Evolutionary conservation across 2,113 vertebrate genomes (phyloP), one percentile per base, ranked within the genome.

Genomic region (Boleophthalmus pectinirostris): DNA sequence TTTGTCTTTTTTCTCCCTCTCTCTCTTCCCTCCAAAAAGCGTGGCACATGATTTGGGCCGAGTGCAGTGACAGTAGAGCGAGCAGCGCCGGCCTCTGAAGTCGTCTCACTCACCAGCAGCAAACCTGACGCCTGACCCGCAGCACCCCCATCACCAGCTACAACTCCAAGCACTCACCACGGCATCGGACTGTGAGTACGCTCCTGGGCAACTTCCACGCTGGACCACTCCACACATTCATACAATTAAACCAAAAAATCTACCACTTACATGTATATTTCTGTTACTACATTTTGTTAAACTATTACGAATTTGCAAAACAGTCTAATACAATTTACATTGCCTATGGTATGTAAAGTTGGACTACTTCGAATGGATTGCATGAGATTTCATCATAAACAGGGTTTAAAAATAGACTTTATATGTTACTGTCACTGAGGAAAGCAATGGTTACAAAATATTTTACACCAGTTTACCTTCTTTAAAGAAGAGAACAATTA

Each of bases 101-200:
- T 95, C 94, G 94, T 94, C 94, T 94, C 51, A 54, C 16, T 95
- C 95, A 95, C 95, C 89, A 91, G 83, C 87, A 90, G 56, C 56
- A 58, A 58, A 86, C 86, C 92, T 96, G 94, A 96, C 95, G 95
- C 94, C 94, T 94, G 94, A 94, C 93, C 92, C 90, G 92, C 93
- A 90, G 63, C 63, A 66, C 65, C 94, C 94, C 94, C 93, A 93
- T 95, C 95, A 97, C 94, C 95, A 94, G 90, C 89, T 89, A 69
- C 56, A 58, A 58, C 87, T 91, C 93, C 94, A 95, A 94, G 93
- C 94, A 95, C 93, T 95, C 94, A 94, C 94, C 94, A 93, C 95
- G 94, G 96, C 96, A 95, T 96, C 95, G 96, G 95, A 97, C 95
- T 97, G 97, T 98, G 92, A 96, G 97, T 98, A 95, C 20, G n/a